Conservation (phyloP, 1,140 invertebrate species). For the Eupristina koningsbergeri region DNA sequence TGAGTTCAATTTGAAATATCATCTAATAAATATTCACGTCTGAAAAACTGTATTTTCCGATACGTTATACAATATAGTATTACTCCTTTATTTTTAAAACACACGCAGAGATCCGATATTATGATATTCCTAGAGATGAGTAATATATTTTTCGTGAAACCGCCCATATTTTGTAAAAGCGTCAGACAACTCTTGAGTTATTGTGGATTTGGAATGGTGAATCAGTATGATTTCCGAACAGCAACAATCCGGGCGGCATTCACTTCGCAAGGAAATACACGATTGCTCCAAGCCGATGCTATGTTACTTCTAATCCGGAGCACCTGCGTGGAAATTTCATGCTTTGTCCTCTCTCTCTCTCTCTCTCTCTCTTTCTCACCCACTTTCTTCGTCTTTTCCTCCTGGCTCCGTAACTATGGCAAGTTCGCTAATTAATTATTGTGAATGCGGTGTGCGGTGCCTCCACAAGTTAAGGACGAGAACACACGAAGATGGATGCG, state of each 20-base stretch:
- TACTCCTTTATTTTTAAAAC: neutral
- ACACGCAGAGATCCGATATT: neutral
- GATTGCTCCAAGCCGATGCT: neutral
- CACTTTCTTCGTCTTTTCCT: neutral
- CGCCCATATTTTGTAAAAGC: neutral
- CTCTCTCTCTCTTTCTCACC: neutral
- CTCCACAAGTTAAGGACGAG: neutral
- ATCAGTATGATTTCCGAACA: neutral
- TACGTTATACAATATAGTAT: neutral
- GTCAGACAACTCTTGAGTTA: neutral
- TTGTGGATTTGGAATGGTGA: neutral
- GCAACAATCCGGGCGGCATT: neutral
- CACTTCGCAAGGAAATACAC: slow-evolving; percentile 1
- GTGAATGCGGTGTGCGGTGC: slow-evolving; percentile 7
- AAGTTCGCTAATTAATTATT: slow-evolving; percentile 51
- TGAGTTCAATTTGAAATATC: too few relatives aligned
- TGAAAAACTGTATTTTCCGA: neutral
- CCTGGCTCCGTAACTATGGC: neutral
- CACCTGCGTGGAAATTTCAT: neutral
- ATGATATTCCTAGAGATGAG: neutral
- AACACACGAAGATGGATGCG: neutral
- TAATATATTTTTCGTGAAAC: slow-evolving; percentile 4
- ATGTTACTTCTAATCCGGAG: neutral
- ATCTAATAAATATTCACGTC: too few relatives aligned
- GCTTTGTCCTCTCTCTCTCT: neutral